Base-by-base conservation (phyloP, 2,797 vertebrate species). In the Onychomys torridus region DNA sequence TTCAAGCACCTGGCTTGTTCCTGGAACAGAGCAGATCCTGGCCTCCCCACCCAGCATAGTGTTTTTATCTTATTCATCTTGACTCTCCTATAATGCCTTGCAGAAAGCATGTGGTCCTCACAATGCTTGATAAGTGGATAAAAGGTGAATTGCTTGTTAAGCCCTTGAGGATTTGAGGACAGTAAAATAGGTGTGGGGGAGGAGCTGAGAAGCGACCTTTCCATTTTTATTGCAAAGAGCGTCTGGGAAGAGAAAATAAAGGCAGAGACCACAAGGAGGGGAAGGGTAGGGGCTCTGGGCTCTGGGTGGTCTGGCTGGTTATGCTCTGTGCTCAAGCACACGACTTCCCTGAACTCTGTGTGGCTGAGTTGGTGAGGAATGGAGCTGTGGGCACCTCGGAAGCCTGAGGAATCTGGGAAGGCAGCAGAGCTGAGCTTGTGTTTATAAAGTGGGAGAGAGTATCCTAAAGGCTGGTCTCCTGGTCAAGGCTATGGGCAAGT, bases 271-370 rank as follows among this genome's bases (percentile, higher is more conserved):
- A 34, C 78, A 43, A 71, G 17, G 52, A 49, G n/a, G 37, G 32
- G 52, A 32, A 55, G 21, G 37, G 14, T 0, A 1, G 57, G 71
- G 34, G 46, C 75, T 23, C 25, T 21, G 69, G 89, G 61, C 14
- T 75, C 37, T 61, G 23, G 76, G 93, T 91, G 92, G 88, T 93
- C 95, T 93, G 94, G 69, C 96, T 96, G 96, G 93, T 90, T 97
- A 61, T 0, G 13, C 71, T 27, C 78, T 93, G 91, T 96, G 67
- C 91, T 93, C 96, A 97, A 92, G 85, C 37, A 65, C 32, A 16
- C 37, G 96, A 90, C 85, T 97, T 97, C 89, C 92, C 40, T 67
- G 96, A 78, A 29, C n/a, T 29, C 40, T 4, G 29, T 12, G 59
- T 61, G 21, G 23, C 23, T 57, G 52, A 61, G 65, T 73, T 17